Evolutionary conservation across 2,888 invertebrate species (phyloP).

Genomic region (Apamea crenata): DNA sequence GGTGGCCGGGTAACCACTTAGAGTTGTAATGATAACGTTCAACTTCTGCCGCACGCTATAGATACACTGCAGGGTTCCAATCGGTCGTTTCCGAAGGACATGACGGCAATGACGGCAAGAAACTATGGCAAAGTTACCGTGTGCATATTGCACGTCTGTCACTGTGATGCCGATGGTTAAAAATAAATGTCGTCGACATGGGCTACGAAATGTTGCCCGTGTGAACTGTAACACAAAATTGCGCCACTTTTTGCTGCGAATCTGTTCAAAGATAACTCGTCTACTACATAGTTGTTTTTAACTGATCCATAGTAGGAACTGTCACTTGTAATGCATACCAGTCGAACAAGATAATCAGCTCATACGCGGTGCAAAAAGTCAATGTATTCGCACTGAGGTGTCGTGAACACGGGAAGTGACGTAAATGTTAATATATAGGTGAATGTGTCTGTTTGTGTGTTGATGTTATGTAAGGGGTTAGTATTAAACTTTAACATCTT

Average conservation of each 20-base stretch:
- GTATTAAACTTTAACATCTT: neutral
- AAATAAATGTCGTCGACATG: neutral
- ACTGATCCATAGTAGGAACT: conserved; percentile 39
- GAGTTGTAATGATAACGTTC: too few species aligned
- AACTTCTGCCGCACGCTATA: too few species aligned
- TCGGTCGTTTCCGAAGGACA: too few species aligned
- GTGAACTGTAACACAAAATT: neutral
- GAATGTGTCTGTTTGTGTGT: conserved; percentile 30
- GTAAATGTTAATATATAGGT: conserved; percentile 37
- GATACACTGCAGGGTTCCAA: too few species aligned
- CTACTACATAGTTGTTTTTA: conserved; percentile 2
- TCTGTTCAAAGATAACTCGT: neutral
- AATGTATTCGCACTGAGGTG: conserved; percentile 37
- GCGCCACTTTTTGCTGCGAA: neutral
- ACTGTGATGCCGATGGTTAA: neutral
- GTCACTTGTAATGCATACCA: conserved; percentile 24
- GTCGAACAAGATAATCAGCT: conserved; percentile 55
- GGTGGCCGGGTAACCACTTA: too few species aligned
- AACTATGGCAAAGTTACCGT: too few species aligned
- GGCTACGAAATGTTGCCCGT: neutral
- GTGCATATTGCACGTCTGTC: too few species aligned
- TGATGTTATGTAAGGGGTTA: conserved; percentile 29
- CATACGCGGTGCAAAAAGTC: conserved; percentile 34
- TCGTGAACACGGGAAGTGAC: conserved; percentile 48
- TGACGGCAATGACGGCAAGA: too few species aligned